Base-by-base conservation (phyloP, 2,888 invertebrate genomes). In the Entomobrya proxima region DNA sequence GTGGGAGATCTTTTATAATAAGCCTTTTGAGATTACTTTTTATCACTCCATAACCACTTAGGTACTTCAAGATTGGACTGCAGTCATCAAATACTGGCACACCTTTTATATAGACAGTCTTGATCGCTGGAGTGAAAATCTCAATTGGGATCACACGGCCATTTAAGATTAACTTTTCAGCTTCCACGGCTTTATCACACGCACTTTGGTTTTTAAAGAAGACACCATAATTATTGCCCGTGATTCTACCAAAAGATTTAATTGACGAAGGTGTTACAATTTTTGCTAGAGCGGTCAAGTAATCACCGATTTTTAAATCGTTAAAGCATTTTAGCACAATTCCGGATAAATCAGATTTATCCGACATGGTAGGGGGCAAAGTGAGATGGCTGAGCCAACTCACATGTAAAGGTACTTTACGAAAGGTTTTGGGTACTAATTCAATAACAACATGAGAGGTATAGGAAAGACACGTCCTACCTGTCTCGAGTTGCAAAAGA, bases 41-140 rank as follows among this genome's bases (percentile, higher is more conserved):
- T 27, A 81, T 2, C 47, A 32, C 32, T 6, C 81, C 81, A 24
- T n/a, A 81, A 0, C 5, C 1, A 1, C 2, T 3, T 1, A 81
- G 21, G 35, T 35, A 81, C 0, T 55, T 1, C 0, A 2, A 5
- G 0, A 81, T 4, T 11, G 81, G 81, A 5, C 0, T 0, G 0
- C 0, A 1, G n/a, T 81, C 7, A 3, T 74, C 44, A 3, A 74
- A 11, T 0, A 47, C 27, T n/a, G 81, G 81, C 0, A 81, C 81
- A 6, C 81, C 72, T 72, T 81, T 81, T 0, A 81, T 13, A n/a
- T 15, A 81, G 0, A 81, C 74, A 2, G 58, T 74, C 47, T 55
- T 72, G 0, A 81, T 40, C 0, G 81, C 18, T 18, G 81, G 72
- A 15, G 55, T 18, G 37, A 37, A 79, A 6, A 6, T 18, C 3